Evolutionary conservation across 2,113 vertebrate species (phyloP).

Genomic region (Xerus inauris): DNA sequence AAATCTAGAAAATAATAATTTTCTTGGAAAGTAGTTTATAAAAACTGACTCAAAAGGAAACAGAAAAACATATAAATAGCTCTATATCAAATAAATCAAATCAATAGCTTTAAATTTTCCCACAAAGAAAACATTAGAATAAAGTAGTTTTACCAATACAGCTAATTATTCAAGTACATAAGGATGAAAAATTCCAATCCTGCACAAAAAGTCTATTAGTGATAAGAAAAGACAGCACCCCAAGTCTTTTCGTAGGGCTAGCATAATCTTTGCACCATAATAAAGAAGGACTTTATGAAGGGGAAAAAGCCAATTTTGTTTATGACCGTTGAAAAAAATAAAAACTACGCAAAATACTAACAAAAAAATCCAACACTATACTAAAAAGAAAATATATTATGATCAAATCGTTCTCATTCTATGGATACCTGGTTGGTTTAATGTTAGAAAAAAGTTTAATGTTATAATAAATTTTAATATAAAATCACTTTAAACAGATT

Average conservation of each 20-base stretch:
- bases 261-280: not conserved
- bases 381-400: not conserved
- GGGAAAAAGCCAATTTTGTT: not conserved
- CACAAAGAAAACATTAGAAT: not conserved
- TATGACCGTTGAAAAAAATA: not conserved
- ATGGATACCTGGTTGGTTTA: not conserved
- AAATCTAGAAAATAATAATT: slow-evolving; percentile 40
- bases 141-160: not conserved
- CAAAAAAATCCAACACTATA: not conserved
- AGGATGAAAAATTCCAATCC: not conserved
- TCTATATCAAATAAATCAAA: not conserved
- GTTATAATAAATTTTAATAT: not conserved
- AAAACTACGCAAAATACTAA: slow-evolving; percentile 19
- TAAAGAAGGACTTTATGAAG: not conserved
- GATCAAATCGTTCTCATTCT: not conserved
- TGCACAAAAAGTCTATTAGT: not conserved
- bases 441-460: slow-evolving; percentile 5
- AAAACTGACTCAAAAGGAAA: slow-evolving; percentile 47
- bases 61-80: slow-evolving; percentile 25
- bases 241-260: not conserved
- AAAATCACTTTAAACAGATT: not conserved
- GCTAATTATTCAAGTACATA: not conserved
- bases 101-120: not conserved
- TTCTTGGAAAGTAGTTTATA: not conserved
- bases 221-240: not conserved